Evolutionary conservation across 2,888 invertebrate species (phyloP), one percentile per base, ranked within the genome.

Genomic region (Teleogryllus oceanicus): DNA sequence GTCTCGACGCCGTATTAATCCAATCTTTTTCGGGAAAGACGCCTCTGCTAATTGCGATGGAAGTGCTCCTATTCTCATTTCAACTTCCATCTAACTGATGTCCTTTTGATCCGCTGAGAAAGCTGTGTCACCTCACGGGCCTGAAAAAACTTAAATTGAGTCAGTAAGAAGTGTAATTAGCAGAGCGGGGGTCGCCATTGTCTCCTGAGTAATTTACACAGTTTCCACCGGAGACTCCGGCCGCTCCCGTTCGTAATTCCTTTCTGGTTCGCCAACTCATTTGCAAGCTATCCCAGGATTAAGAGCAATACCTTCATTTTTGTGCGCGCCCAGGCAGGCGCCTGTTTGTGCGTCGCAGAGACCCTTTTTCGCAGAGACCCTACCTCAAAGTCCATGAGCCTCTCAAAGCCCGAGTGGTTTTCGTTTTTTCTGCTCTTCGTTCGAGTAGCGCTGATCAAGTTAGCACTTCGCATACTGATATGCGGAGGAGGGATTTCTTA

Each of bases 1-100:
- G 37, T 18, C 21, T n/a, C 76, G 21, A 18, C 24, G 21, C 24
- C 21, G 76, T 76, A 78, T 78, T 78, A 78, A 78, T 78, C 78
- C 62, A 78, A 78, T 78, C 78, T 78, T 78, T 78, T 78, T 78
- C 78, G 50, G 13, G 62, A 37, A 76, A 37, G 24, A 76, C 24
- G 76, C 37, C 37, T 78, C 24, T 62, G 18, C 62, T 78, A 78
- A 78, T 78, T 78, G 78, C 78, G 78, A 62, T 37, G 24, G 78
- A 78, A 78, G 51, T 49, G 77, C 16, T 62, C 62, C 62, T n/a
- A 62, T 18, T 62, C 62, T 62, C 62, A 18, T n/a, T 62, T 62
- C 62, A 62, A 62, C 62, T 62, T 62, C 62, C 62, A 62, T 62
- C 62, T 62, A 62, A 62, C 62, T 62, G 62, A 62, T 62, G 62